These are phyloP conservation scores for Epinotia demarniana DNA, from an alignment of 2,888 invertebrate species.

Conservation along the genomic window DNA sequence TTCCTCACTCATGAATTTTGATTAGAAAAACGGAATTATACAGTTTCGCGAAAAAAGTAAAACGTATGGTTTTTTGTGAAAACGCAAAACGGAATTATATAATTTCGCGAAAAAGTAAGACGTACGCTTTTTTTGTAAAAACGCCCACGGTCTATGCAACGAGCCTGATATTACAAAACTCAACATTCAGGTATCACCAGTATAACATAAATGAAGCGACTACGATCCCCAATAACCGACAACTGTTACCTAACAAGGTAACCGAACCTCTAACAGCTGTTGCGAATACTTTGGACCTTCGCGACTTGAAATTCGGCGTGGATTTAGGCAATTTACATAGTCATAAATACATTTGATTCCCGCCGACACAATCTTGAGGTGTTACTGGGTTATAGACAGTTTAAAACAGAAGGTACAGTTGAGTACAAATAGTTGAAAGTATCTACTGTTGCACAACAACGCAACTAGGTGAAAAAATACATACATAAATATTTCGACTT, in stretches of 20 bases:
- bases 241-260: conserved; percentile 27
- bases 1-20: too few species aligned
- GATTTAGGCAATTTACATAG: conserved; percentile 81
- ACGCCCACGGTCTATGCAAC: not conserved
- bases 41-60: not conserved
- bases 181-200: not conserved
- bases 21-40: too few species aligned
- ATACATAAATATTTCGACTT: not conserved
- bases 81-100: too few species aligned
- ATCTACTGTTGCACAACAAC: not conserved
- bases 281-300: conserved; percentile 59
- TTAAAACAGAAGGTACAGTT: conserved; percentile 22
- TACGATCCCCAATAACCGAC: conserved; percentile 18
- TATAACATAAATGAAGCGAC: conserved; percentile 18
- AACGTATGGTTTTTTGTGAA: not conserved
- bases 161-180: not conserved
- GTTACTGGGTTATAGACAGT: conserved; percentile 49
- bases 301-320: conserved; percentile 65
- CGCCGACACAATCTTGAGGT: conserved; percentile 61
- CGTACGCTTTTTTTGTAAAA: not conserved
- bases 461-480: not conserved
- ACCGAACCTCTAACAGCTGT: conserved; percentile 58
- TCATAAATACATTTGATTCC: conserved; percentile 82
- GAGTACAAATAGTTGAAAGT: not conserved
- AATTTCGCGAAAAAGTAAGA: too few species aligned